A percentile compares a stretch with the other conserved stretches of the same genome.
Evolutionary conservation across 2,888 invertebrate genomes (phyloP).

Genomic region (Panzeria rudis): DNA sequence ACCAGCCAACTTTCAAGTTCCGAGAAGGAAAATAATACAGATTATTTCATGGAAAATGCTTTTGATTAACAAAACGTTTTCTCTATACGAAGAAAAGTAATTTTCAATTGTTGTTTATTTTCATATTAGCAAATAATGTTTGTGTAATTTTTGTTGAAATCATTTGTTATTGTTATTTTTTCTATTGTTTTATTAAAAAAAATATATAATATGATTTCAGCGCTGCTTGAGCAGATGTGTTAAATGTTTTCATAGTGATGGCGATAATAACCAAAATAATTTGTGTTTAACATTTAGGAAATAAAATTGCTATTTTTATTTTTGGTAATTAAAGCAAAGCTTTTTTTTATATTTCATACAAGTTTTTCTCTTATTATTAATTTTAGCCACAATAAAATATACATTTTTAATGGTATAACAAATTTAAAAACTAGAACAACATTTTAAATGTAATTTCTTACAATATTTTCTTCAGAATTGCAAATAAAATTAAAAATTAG

Average conservation of each 20-base stretch:
- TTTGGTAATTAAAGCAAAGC: constrained; percentile 13
- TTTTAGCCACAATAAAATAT: background rate
- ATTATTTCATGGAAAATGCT: constrained; percentile 31
- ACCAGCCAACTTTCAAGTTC: background rate
- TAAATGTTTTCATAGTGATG: constrained; percentile 17
- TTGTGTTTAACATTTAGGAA: constrained; percentile 9
- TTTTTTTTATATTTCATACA: background rate
- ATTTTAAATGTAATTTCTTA: background rate
- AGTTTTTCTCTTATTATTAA: background rate
- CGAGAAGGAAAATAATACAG: background rate
- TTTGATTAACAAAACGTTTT: constrained; percentile 36
- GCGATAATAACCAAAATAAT: background rate
- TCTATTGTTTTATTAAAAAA: constrained; percentile 26
- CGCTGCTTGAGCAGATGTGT: constrained; percentile 21
- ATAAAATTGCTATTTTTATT: constrained; percentile 30
- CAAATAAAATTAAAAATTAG: background rate
- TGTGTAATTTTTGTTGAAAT: constrained; percentile 50
- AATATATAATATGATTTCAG: constrained; percentile 13
- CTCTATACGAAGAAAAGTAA: constrained; percentile 6
- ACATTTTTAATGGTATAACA: background rate
- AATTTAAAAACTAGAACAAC: background rate
- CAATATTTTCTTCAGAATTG: background rate
- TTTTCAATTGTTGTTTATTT: constrained; percentile 43
- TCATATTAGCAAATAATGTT: constrained; percentile 51
- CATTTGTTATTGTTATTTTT: constrained; percentile 40